Evolutionary conservation across 1,140 invertebrate genomes (phyloP), one percentile per base, ranked within the genome.

Genomic region (Bombus haemorrhoidalis): DNA sequence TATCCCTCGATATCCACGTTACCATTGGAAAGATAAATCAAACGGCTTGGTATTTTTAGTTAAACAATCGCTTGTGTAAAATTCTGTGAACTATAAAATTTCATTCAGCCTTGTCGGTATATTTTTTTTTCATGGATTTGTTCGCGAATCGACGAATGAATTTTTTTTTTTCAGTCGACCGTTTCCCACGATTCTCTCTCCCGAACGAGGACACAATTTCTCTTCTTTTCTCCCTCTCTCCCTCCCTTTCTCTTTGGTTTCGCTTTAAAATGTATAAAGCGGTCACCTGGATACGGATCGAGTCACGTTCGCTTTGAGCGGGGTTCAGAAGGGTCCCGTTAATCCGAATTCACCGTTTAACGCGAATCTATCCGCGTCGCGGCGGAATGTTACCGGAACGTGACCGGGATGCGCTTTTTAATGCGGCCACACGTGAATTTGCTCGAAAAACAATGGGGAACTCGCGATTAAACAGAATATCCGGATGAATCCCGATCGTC

Each of bases 271-370:
- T 18, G 39, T 78, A 25, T 43, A 47, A 43, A 79, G 25, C 62
- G 62, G 37, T 34, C 59, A 66, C 10, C 10, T 37, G 53, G 37
- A 83, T 75, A 12, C 72, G 32, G 81, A 72, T 53, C 81, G 74
- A 83, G 72, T 62, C 59, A n/a, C 25, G 41, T 64, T 22, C 53
- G 41, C 25, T 83, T 75, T 66, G 28, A 83, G 28, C 12, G 32
- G 22, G 47, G 22, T 57, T 6, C 72, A 18, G 22, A n/a, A 62
- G 39, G 22, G 53, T 18, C 47, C 25, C 59, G 81, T 64, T 66
- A 34, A 83, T 75, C 41, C 72, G 71, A 72, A 66, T 66, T 22
- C 41, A 18, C 28, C 59, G 41, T 75, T 83, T 83, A 82, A 82
- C 28, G 15, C 75, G 57, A 4, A 41, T 79, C n/a, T 32, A 41